A percentile compares a stretch with the other conserved stretches of the same genome.
Evolutionary conservation across 2,113 vertebrate genomes (phyloP).

Genomic region (Benitochromis conjunctus): DNA sequence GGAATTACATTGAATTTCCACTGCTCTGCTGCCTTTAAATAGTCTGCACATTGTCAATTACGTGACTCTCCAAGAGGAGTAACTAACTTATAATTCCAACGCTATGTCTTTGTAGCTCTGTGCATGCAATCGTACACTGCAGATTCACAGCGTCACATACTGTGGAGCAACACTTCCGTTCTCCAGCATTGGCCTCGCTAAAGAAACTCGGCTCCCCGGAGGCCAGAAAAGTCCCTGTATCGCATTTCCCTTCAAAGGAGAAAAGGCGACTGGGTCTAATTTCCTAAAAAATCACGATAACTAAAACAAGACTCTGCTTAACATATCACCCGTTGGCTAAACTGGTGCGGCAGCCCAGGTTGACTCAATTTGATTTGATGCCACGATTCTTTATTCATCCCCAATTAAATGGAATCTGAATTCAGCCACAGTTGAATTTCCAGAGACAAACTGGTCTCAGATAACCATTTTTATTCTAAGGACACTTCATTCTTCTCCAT

Average conservation of each 20-base stretch:
- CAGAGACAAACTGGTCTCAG: conserved; percentile 26
- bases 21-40: conserved; percentile 58
- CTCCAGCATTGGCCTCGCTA: conserved; percentile 17
- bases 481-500: conserved; percentile 35
- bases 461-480: conserved; percentile 35
- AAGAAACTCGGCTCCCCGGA: conserved; percentile 10
- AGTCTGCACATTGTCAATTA: conserved; percentile 51
- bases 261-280: not conserved
- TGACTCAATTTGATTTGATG: not conserved
- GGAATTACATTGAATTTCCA: conserved; percentile 59
- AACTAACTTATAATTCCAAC: conserved; percentile 12
- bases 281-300: not conserved
- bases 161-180: conserved; percentile 22
- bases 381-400: not conserved
- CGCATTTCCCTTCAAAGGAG: conserved; percentile 7
- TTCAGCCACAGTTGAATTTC: not conserved
- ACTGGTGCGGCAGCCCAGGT: not conserved
- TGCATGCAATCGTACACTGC: conserved; percentile 8
- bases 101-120: not conserved
- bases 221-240: conserved; percentile 17
- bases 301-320: conserved; percentile 1
- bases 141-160: conserved; percentile 19
- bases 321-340: not conserved
- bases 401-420: conserved; percentile 19
- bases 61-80: conserved; percentile 22